These are phyloP conservation scores for Clarias laeviceps DNA, from an alignment of 2,797 vertebrate genomes.

Conservation along the genomic window DNA sequence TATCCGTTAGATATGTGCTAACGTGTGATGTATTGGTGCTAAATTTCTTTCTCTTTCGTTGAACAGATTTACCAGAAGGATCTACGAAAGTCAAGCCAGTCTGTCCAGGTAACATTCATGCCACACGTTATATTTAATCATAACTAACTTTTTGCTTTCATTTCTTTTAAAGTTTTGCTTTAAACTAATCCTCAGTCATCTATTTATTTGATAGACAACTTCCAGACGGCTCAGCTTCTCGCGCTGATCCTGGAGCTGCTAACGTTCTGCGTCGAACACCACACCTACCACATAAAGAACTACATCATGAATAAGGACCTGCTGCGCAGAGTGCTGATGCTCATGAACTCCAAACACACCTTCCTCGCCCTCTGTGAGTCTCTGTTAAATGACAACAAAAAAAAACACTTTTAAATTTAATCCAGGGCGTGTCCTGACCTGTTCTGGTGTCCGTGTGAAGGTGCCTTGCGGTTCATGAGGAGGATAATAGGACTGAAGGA, in stretches of 20 bases:
- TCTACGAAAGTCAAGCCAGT: constrained; percentile 86
- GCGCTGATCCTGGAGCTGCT: constrained; percentile 97
- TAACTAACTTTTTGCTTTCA: neutral
- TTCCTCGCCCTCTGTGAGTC: constrained; percentile 97
- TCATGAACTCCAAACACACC: constrained; percentile 99
- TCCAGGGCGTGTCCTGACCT: neutral
- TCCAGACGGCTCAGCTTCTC: constrained; percentile 96
- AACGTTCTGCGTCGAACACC: constrained; percentile 98
- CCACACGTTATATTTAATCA: constrained; percentile 16
- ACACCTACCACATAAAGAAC: constrained; percentile 98
- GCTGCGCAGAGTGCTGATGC: constrained; percentile 91
- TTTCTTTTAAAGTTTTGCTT: neutral
- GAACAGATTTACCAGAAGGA: constrained; percentile 83
- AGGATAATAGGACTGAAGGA: constrained; percentile 98
- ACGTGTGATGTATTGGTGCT: neutral
- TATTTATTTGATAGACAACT: no score
- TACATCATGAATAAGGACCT: constrained; percentile 99
- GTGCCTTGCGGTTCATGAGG: constrained; percentile 97
- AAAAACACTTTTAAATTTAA: neutral
- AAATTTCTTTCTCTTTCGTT: neutral
- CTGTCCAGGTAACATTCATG: constrained; percentile 83
- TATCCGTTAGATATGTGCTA: neutral
- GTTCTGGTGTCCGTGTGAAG: constrained; percentile 62
- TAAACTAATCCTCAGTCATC: neutral
- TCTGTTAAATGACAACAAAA: no score